Conservation (phyloP, 2,797 vertebrate genomes). For the Manis javanica region DNA sequence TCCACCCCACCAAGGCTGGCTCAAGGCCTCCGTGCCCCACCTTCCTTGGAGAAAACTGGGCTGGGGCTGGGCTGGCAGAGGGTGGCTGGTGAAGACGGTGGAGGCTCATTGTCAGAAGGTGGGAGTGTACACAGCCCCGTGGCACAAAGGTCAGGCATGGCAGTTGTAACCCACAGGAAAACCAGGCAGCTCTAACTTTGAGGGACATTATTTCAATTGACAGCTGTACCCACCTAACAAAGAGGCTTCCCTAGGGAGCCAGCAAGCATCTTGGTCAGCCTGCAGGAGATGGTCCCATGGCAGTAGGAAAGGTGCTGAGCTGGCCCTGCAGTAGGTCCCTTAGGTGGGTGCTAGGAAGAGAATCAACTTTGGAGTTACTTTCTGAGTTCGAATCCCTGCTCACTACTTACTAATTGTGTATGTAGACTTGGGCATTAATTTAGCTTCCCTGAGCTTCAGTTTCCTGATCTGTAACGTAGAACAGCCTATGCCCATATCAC, state of each 20-base stretch:
- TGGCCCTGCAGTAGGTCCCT: background rate
- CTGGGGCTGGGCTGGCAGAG: slow-evolving; percentile 81
- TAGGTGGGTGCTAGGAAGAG: background rate
- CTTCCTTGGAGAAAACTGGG: slow-evolving; percentile 75
- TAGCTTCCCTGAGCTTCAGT: background rate
- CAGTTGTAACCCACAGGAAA: background rate
- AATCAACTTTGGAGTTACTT: background rate
- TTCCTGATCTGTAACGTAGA: background rate
- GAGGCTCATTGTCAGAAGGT: background rate
- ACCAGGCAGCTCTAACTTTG: background rate
- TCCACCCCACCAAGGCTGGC: background rate
- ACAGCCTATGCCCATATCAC: fast-evolving
- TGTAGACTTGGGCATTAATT: background rate
- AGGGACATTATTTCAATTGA: background rate
- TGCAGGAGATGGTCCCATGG: fast-evolving
- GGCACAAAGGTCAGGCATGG: fast-evolving
- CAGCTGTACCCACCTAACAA: background rate
- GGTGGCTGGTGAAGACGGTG: background rate
- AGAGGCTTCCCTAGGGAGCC: background rate
- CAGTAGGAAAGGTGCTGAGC: fast-evolving
- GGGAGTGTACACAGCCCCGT: background rate
- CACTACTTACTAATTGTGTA: background rate
- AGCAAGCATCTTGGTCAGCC: no score
- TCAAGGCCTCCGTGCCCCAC: slow-evolving; percentile 81
- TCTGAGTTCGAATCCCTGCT: background rate